Evolutionary conservation across 2,888 invertebrate genomes (phyloP), one percentile per base, ranked within the genome.

Genomic region (Tiphia femorata): DNA sequence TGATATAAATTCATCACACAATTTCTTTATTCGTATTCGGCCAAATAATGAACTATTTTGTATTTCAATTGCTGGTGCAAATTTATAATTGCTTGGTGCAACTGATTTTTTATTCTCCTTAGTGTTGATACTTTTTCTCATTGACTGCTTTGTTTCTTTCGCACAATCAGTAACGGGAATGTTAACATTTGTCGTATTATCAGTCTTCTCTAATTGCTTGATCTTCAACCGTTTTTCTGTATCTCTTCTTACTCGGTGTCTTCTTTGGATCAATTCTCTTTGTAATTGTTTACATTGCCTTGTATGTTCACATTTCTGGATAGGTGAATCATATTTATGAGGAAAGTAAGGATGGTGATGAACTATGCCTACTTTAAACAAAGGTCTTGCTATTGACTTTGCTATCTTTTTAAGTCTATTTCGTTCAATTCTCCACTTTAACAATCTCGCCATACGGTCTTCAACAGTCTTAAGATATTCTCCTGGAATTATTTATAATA

Each of bases 11-110:
- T n/a, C n/a, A n/a, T n/a, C 7, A 23, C 55, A 47, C 16, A 49
- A 58, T 23, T 16, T 17, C 16, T 42, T 4, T 10, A 55, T 8
- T 5, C 8, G 8, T 16, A 62, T 50, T 30, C 47, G 38, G 8
- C 75, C 77, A 58, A 73, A 75, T 40, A 78, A 41, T 8, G 76
- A 74, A 17, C 77, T 52, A 2, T 58, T 44, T 0, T 48, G 16
- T 6, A 77, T 23, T 1, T 71, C 81, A 7, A 63, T n/a, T 88
- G 85, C 81, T n/a, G n/a, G n/a, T n/a, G n/a, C n/a, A n/a, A n/a
- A n/a, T n/a, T n/a, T n/a, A n/a, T n/a, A n/a, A n/a, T 87, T 85
- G 49, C 75, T 76, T 0, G 89, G 88, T 7, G 88, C 88, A 81
- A 88, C 87, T 0, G 86, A 86, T 29, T 77, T 47, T 75, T 75